Conservation (phyloP, 1,140 invertebrate genomes). For the Euschistus heros region DNA sequence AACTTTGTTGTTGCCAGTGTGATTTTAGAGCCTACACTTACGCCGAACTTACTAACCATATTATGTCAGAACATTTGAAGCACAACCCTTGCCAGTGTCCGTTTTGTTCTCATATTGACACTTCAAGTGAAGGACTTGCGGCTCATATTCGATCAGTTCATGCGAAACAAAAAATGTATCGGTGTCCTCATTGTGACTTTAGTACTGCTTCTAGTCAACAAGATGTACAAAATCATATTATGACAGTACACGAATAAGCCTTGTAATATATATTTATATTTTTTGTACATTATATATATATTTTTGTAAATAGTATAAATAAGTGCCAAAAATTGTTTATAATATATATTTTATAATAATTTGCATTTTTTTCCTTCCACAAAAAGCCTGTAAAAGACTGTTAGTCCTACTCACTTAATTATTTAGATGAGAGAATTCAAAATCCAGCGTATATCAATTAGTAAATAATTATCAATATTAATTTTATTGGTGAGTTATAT, state of each 20-base stretch:
- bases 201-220: neutral
- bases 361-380: too few species aligned
- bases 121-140: neutral
- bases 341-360: too few species aligned
- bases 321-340: too few species aligned
- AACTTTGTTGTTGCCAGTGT: neutral
- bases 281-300: too few species aligned
- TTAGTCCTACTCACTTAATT: too few species aligned
- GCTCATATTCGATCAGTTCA: neutral
- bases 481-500: too few species aligned
- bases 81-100: neutral
- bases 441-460: too few species aligned
- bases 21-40: neutral
- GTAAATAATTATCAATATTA: too few species aligned
- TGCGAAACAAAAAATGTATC: constrained; percentile 7
- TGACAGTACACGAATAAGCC: neutral
- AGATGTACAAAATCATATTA: neutral
- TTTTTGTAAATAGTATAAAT: too few species aligned
- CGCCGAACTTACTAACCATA: constrained; percentile 1
- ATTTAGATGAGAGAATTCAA: too few species aligned
- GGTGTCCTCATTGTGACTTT: constrained; percentile 8
- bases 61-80: neutral
- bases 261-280: neutral
- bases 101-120: neutral
- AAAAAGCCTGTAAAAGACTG: too few species aligned